Percentiles rank a stretch among this genome's conserved stretches.
These are phyloP conservation scores for Drosophila mimetica DNA, from an alignment of 2,888 invertebrate species.

Conservation along the genomic window DNA sequence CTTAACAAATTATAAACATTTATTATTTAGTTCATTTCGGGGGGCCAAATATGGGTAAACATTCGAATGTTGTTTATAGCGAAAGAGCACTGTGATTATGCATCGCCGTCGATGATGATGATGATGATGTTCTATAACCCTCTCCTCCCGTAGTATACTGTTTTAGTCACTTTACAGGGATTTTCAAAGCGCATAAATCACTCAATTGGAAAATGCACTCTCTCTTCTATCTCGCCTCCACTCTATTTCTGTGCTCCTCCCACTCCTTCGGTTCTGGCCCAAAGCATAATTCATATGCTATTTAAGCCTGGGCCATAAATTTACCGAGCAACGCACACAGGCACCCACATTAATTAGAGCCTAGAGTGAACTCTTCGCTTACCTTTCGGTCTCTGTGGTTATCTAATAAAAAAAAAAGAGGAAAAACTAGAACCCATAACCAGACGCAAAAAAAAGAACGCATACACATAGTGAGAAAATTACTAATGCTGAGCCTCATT, in stretches of 20 bases:
- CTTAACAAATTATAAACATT: slow-evolving; percentile 53
- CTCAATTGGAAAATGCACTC: slow-evolving; percentile 75
- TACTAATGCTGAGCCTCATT: slow-evolving; percentile 71
- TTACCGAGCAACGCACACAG: slow-evolving; percentile 53
- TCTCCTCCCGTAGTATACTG: not conserved
- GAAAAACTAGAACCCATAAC: slow-evolving; percentile 27
- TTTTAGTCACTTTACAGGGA: slow-evolving; percentile 61
- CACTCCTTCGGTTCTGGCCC: slow-evolving; percentile 20
- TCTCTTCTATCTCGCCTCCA: slow-evolving; percentile 23
- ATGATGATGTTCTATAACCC: not conserved
- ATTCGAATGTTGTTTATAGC: slow-evolving; percentile 10
- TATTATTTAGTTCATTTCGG: slow-evolving; percentile 46
- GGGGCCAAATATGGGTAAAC: not conserved
- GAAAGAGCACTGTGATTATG: slow-evolving; percentile 27
- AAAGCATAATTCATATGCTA: slow-evolving; percentile 75
- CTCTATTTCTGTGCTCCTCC: not conserved
- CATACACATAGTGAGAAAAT: slow-evolving; percentile 30
- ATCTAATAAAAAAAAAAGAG: slow-evolving; percentile 15
- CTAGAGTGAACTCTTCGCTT: slow-evolving; percentile 31
- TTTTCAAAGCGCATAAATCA: slow-evolving; percentile 76
- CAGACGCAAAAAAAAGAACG: slow-evolving; percentile 4
- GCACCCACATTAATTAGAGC: slow-evolving; percentile 71
- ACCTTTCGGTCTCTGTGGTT: slow-evolving; percentile 22
- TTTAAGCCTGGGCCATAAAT: slow-evolving; percentile 75
- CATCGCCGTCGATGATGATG: slow-evolving; percentile 29